These are phyloP conservation scores for Sericinus montela DNA, from an alignment of 2,888 invertebrate genomes.

Conservation along the genomic window DNA sequence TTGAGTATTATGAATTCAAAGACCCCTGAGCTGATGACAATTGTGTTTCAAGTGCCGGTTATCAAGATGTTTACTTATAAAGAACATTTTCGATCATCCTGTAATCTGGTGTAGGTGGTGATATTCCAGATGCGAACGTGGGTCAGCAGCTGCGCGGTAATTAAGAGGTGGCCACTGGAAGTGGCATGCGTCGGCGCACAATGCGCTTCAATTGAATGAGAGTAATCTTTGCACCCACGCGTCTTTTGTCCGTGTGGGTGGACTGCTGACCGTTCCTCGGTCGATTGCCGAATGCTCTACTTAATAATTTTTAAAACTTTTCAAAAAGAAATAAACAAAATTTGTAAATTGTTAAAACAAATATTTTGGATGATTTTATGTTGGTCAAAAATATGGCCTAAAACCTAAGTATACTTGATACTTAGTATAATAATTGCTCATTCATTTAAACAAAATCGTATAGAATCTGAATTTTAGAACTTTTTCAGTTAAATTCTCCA, in stretches of 20 bases:
- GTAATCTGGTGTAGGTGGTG: slow-evolving; percentile 64
- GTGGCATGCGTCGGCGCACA: slow-evolving; percentile 77
- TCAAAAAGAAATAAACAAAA: not conserved
- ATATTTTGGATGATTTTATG: no score
- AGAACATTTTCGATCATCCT: slow-evolving; percentile 42
- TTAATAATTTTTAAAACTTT: slow-evolving; percentile 18
- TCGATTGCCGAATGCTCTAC: slow-evolving; percentile 48
- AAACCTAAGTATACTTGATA: no score
- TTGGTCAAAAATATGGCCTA: no score
- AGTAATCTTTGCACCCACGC: slow-evolving; percentile 80
- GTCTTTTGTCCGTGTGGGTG: slow-evolving; percentile 73
- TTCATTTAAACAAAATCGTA: no score
- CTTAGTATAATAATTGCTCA: no score
- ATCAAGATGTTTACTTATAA: not conserved
- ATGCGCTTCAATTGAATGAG: slow-evolving; percentile 79
- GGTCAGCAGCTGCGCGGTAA: slow-evolving; percentile 77
- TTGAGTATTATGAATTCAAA: no score
- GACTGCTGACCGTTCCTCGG: slow-evolving; percentile 65
- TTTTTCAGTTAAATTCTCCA: no score
- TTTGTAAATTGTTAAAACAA: no score
- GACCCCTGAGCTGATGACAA: no score
- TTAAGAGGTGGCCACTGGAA: slow-evolving; percentile 74
- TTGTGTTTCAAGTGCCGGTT: no score
- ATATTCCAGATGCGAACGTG: slow-evolving; percentile 71
- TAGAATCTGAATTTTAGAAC: no score